A percentile compares a stretch with the other conserved stretches of the same genome.
These are phyloP conservation scores for Podabrus alpinus DNA, from an alignment of 2,888 invertebrate species.

Conservation along the genomic window DNA sequence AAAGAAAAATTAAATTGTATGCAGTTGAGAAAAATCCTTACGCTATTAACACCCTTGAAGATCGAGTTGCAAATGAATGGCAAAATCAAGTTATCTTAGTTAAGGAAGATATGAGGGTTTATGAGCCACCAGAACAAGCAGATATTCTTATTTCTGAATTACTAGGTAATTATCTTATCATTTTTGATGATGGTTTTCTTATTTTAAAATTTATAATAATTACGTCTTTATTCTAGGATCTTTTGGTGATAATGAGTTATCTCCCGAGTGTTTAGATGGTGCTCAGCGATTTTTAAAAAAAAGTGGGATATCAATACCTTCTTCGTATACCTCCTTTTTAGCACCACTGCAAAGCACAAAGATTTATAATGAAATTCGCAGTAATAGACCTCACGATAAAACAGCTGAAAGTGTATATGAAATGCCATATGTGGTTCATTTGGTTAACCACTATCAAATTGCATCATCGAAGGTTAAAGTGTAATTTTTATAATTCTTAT, in stretches of 20 bases:
- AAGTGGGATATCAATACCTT: conserved; percentile 90
- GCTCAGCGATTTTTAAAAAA: conserved; percentile 85
- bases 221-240: conserved; percentile 63
- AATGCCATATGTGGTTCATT: conserved; percentile 90
- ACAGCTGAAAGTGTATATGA: conserved; percentile 66
- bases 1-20: conserved; percentile 78
- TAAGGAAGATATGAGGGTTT: conserved; percentile 84
- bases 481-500: not conserved
- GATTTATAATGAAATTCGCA: conserved; percentile 76
- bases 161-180: conserved; percentile 63
- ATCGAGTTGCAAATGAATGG: conserved; percentile 80
- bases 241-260: conserved; percentile 98
- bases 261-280: conserved; percentile 96
- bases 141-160: conserved; percentile 96
- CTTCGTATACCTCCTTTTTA: conserved; percentile 85
- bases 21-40: conserved; percentile 99
- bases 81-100: conserved; percentile 75
- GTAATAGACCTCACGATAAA: conserved; percentile 59
- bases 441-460: conserved; percentile 82
- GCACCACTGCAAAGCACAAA: conserved; percentile 92
- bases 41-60: conserved; percentile 83
- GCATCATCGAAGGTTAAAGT: conserved; percentile 65
- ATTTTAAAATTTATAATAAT: not conserved
- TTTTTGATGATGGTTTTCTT: not conserved
- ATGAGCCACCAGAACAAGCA: conserved; percentile 81